A percentile compares a stretch with the other conserved stretches of the same genome.
Conservation (phyloP, 1,140 invertebrate species). For the Bathynomus jamesi region DNA sequence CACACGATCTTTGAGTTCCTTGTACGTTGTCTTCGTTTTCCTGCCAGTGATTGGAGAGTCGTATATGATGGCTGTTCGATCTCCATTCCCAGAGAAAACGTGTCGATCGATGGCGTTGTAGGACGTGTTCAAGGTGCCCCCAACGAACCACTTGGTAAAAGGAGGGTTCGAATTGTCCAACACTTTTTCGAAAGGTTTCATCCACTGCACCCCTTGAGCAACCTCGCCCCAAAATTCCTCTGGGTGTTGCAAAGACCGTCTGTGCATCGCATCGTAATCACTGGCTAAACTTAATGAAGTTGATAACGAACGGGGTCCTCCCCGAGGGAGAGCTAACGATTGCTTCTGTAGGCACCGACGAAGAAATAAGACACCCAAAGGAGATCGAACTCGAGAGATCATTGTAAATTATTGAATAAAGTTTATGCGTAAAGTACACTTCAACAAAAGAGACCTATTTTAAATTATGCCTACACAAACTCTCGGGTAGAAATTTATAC, state of each 20-base stretch:
- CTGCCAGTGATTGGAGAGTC: slow-evolving; percentile 67
- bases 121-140: slow-evolving; percentile 83
- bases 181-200: slow-evolving; percentile 71
- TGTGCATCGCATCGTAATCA: slow-evolving; percentile 58
- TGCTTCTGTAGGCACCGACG: too few species aligned
- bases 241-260: too few species aligned
- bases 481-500: too few species aligned
- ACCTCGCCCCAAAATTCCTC: slow-evolving; percentile 80
- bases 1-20: slow-evolving; percentile 75
- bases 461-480: too few species aligned
- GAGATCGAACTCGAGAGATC: too few species aligned
- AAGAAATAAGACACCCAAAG: too few species aligned
- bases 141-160: slow-evolving; percentile 75
- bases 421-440: too few species aligned
- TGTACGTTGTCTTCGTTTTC: slow-evolving; percentile 73
- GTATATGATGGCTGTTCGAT: slow-evolving; percentile 73
- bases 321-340: too few species aligned
- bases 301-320: too few species aligned
- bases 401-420: too few species aligned
- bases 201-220: slow-evolving; percentile 64
- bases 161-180: slow-evolving; percentile 50
- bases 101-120: slow-evolving; percentile 89
- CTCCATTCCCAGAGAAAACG: slow-evolving; percentile 68
- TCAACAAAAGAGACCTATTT: too few species aligned
- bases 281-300: too few species aligned